Conservation (phyloP, 2,113 vertebrate species). For the Ivindomyrus marchei region DNA sequence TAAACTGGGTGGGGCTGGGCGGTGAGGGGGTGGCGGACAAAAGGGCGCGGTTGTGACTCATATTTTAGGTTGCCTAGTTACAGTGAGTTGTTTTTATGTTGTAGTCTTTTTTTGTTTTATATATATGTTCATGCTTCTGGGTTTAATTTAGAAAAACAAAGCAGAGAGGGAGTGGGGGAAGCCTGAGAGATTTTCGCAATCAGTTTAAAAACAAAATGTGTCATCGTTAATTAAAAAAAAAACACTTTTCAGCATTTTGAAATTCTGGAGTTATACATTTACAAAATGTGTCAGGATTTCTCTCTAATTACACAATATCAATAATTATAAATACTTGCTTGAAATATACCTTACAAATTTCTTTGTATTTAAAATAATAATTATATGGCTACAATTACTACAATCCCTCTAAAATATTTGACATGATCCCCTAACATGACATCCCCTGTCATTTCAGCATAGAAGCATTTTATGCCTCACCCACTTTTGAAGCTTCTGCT, state of each 20-base stretch:
- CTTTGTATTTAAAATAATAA: neutral
- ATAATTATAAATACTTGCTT: neutral
- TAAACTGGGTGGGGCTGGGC: neutral
- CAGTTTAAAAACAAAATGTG: neutral
- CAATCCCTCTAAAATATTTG: neutral
- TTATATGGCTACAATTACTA: neutral
- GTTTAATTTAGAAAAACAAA: slow-evolving; percentile 3
- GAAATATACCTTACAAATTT: neutral
- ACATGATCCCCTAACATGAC: neutral
- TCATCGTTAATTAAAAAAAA: neutral
- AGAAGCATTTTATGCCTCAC: neutral
- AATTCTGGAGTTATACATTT: neutral
- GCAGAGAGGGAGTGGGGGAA: neutral
- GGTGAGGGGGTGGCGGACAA: slow-evolving; percentile 31
- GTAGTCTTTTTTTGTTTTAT: neutral
- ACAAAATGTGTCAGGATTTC: neutral
- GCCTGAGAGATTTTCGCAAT: neutral
- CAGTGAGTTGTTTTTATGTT: slow-evolving; percentile 59
- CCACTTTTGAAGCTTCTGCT: neutral
- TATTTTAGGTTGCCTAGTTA: slow-evolving; percentile 65
- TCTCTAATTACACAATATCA: neutral
- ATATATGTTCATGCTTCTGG: neutral
- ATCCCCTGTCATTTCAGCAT: neutral
- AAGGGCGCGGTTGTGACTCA: slow-evolving; percentile 60
- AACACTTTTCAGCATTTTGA: neutral